These are phyloP conservation scores for Ifrita kowaldi DNA, from an alignment of 2,113 vertebrate genomes.

Conservation along the genomic window DNA sequence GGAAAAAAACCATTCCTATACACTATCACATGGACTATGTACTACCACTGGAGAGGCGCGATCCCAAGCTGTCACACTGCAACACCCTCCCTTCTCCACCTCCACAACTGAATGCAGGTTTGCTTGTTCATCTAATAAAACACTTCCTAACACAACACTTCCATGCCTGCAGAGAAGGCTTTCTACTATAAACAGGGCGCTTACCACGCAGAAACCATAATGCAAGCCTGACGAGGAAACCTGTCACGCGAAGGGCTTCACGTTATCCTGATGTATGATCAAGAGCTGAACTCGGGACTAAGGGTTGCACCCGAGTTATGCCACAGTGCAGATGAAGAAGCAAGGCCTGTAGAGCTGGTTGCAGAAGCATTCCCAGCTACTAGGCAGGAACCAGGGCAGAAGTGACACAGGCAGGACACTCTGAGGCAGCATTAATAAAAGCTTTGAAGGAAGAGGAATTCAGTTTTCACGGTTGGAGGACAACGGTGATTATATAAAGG, in stretches of 20 bases:
- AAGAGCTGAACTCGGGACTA: background rate
- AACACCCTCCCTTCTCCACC: background rate
- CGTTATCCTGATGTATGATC: background rate
- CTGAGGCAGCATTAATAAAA: background rate
- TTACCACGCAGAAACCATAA: background rate
- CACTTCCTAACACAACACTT: background rate
- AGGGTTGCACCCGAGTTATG: fast-evolving
- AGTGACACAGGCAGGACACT: background rate
- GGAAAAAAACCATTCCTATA: background rate
- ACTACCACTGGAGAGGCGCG: background rate
- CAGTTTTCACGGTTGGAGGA: background rate
- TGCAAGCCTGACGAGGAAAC: background rate
- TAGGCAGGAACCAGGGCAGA: background rate
- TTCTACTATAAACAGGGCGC: background rate
- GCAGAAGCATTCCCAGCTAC: background rate
- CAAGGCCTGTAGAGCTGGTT: background rate
- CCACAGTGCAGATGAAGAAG: background rate
- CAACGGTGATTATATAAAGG: background rate
- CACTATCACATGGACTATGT: background rate
- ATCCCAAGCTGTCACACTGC: background rate
- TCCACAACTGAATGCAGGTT: background rate
- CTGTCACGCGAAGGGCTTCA: background rate
- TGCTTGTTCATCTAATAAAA: background rate
- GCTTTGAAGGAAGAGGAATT: background rate
- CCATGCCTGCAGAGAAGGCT: background rate